Evolutionary conservation across 2,888 invertebrate genomes (phyloP), one percentile per base, ranked within the genome.

Genomic region (Serripes groenlandicus): DNA sequence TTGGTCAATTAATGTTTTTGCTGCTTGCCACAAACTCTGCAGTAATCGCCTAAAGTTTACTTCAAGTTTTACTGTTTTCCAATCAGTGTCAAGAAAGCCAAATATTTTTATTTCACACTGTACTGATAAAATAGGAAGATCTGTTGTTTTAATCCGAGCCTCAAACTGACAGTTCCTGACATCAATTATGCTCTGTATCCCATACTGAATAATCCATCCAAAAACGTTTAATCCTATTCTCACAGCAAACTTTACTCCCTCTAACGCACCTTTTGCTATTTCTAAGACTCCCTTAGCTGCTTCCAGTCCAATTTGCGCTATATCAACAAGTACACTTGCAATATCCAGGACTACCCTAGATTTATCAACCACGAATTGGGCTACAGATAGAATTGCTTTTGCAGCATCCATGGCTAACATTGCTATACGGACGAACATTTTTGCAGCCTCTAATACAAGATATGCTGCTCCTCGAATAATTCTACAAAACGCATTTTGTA

Each of bases 401-500:
- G 87, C 88, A 9, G 35, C 76, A 74, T 88, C 88, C 3, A 83
- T 70, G 11, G 78, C 82, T 23, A 81, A 3, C 81, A 88, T 83
- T 9, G 85, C 83, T 49, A 69, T 52, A 28, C 77, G 32, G 37
- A 87, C 85, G 42, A 75, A 71, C 15, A 85, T 30, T 35, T 87
- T 87, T 2, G 87, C 88, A 23, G 64, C 80, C 77, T 87, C 88
- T 11, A 88, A 56, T 35, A 78, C 88, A 7, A 58, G 60, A 42
- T 85, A 88, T n/a, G 88, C 87, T 3, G 78, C n/a, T 3, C 32
- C 75, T 32, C 88, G 58, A 0, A 88, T 9, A 23, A 52, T 75
- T 18, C 64, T 66, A 71, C 88, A 88, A 1, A 28, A 69, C 7
- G 71, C 11, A 74, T 88, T 88, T 3, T 66, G 54, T 23, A 56